These are phyloP conservation scores for Microchrysa polita DNA, from an alignment of 2,888 invertebrate species.

Conservation along the genomic window DNA sequence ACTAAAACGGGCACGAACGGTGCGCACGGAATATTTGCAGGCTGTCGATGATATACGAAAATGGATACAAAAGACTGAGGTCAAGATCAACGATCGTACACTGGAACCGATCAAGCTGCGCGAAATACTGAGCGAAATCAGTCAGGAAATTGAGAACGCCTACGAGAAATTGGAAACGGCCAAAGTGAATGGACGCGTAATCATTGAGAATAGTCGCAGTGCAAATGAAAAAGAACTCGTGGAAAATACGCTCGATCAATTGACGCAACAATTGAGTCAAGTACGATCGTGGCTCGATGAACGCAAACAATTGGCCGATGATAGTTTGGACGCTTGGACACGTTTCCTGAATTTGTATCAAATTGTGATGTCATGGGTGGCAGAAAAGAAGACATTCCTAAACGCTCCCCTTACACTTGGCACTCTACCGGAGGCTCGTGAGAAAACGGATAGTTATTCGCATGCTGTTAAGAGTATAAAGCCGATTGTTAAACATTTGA, in stretches of 20 bases:
- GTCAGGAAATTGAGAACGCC: conserved; percentile 74
- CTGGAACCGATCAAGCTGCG: conserved; percentile 80
- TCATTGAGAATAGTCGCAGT: conserved; percentile 82
- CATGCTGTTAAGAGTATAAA: conserved; percentile 90
- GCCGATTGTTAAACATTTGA: conserved; percentile 84
- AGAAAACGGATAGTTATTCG: conserved; percentile 88
- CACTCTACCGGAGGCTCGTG: conserved; percentile 82
- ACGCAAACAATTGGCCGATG: conserved; percentile 83
- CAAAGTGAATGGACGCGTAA: conserved; percentile 79
- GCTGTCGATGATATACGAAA: conserved; percentile 83
- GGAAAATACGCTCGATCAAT: conserved; percentile 76
- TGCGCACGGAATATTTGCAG: conserved; percentile 80
- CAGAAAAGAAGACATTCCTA: conserved; percentile 82
- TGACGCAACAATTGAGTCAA: conserved; percentile 82
- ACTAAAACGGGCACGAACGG: conserved; percentile 85
- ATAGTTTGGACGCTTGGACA: conserved; percentile 88
- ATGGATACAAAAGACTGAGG: conserved; percentile 86
- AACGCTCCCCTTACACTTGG: conserved; percentile 80
- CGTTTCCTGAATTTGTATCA: conserved; percentile 85
- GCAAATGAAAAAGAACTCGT: conserved; percentile 80
- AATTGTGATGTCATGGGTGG: conserved; percentile 83
- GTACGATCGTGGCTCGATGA: conserved; percentile 83
- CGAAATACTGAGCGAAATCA: conserved; percentile 79
- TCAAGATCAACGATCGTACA: conserved; percentile 82
- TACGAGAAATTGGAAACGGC: conserved; percentile 81